These are phyloP conservation scores for Poecilus cupreus DNA, from an alignment of 2,888 invertebrate genomes.

Conservation along the genomic window DNA sequence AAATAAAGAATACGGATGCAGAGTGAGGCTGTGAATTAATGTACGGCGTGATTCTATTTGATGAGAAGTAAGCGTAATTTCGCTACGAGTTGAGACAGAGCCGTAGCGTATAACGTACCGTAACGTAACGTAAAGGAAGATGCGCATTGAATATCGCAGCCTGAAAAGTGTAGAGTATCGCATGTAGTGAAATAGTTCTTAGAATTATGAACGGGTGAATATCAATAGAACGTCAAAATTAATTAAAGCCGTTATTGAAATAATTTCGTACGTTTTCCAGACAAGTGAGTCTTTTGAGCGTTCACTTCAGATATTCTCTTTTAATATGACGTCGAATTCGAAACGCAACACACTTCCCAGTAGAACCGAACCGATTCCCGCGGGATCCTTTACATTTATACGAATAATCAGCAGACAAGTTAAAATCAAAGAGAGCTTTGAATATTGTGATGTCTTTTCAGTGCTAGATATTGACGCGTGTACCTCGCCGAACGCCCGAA, in stretches of 20 bases:
- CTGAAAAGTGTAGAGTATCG: conserved; percentile 20
- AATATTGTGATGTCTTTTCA: conserved; percentile 59
- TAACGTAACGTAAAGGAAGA: conserved; percentile 18
- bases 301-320: conserved; percentile 39
- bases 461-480: conserved; percentile 45
- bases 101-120: too few relatives aligned
- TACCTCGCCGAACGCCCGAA: neutral
- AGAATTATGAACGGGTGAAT: conserved; percentile 37
- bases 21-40: too few relatives aligned
- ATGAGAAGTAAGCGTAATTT: neutral
- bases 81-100: neutral
- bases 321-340: conserved; percentile 47
- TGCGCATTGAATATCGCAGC: neutral
- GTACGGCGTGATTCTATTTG: neutral
- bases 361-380: conserved; percentile 39
- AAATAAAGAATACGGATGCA: too few relatives aligned
- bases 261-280: conserved; percentile 45
- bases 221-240: conserved; percentile 45
- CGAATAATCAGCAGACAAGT: conserved; percentile 56
- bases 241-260: conserved; percentile 52
- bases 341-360: conserved; percentile 20
- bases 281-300: conserved; percentile 51
- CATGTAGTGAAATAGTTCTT: conserved; percentile 41
- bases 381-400: conserved; percentile 37
- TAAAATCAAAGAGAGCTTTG: conserved; percentile 57